These are phyloP conservation scores for Trigoniulus corallinus DNA, from an alignment of 1,140 invertebrate species.

Conservation along the genomic window DNA sequence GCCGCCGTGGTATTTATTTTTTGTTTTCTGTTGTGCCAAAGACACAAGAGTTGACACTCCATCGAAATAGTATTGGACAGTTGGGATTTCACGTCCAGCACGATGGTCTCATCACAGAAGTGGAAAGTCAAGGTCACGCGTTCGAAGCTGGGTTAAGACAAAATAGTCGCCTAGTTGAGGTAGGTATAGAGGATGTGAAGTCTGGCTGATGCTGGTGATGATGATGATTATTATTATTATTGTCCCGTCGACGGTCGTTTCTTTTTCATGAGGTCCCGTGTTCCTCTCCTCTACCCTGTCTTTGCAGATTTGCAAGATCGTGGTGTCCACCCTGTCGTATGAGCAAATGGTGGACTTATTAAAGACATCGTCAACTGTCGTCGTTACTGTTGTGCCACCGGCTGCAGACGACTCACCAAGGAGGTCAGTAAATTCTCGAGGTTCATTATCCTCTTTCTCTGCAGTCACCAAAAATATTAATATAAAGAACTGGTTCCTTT, in stretches of 20 bases:
- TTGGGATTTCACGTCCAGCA: slow-evolving; percentile 91
- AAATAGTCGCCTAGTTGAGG: slow-evolving; percentile 75
- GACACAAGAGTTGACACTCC: slow-evolving; percentile 49
- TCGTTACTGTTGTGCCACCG: slow-evolving; percentile 65
- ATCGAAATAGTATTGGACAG: slow-evolving; percentile 63
- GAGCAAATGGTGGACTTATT: slow-evolving; percentile 88
- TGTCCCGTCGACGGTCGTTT: too few relatives aligned
- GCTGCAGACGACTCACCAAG: slow-evolving; percentile 45
- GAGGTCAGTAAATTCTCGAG: slow-evolving; percentile 29
- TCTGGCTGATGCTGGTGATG: too few relatives aligned
- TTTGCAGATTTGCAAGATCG: slow-evolving; percentile 61
- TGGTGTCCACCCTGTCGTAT: slow-evolving; percentile 72
- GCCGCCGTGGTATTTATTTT: too few relatives aligned
- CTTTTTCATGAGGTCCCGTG: too few relatives aligned
- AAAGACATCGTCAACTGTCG: slow-evolving; percentile 72
- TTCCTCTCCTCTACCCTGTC: too few relatives aligned
- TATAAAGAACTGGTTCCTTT: too few relatives aligned
- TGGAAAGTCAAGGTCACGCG: slow-evolving; percentile 71
- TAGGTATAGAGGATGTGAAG: slow-evolving; percentile 22
- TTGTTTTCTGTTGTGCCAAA: too few relatives aligned
- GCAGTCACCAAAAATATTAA: too few relatives aligned
- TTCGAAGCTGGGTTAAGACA: slow-evolving; percentile 76
- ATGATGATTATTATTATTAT: too few relatives aligned
- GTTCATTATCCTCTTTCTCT: neutral
- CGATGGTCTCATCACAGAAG: slow-evolving; percentile 86